Percentiles rank a stretch among this genome's conserved stretches.
Evolutionary conservation across 30 jellyfish, hydroid and myxozoan species (phyloP).

Genomic region (Hydractinia echinata): DNA sequence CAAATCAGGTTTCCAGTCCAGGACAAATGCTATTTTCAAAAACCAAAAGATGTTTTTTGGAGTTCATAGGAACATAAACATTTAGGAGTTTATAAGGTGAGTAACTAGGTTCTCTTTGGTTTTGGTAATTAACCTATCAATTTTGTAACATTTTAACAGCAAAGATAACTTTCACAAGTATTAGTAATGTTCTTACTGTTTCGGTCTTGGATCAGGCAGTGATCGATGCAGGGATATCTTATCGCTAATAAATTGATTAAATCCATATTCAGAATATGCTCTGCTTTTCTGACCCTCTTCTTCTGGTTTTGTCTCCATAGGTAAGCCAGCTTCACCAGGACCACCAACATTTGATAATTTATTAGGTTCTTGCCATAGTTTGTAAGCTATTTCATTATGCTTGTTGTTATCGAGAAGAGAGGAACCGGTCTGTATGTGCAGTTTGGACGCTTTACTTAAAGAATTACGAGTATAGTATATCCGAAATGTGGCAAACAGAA

Average conservation of each 20-base stretch:
- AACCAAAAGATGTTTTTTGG: too few relatives aligned
- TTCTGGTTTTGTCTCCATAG: constrained; percentile 60
- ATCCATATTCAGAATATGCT: constrained; percentile 93
- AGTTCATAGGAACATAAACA: background rate
- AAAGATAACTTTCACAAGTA: background rate
- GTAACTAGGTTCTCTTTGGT: too few relatives aligned
- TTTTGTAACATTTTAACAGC: too few relatives aligned
- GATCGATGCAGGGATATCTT: constrained; percentile 86
- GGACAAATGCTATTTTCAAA: too few relatives aligned
- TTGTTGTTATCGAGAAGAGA: too few relatives aligned
- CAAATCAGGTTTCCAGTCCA: too few relatives aligned
- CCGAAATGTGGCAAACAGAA: background rate
- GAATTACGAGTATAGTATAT: background rate
- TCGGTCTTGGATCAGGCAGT: constrained; percentile 77
- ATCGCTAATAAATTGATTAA: constrained; percentile 91
- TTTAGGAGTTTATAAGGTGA: too few relatives aligned
- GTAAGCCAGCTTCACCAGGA: constrained; percentile 91
- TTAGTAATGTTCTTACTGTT: constrained; percentile 45
- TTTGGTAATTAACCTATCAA: too few relatives aligned
- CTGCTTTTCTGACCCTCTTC: constrained; percentile 46
- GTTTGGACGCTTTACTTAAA: too few relatives aligned
- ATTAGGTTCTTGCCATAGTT: constrained; percentile 69
- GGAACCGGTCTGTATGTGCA: too few relatives aligned
- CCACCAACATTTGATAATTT: constrained; percentile 42
- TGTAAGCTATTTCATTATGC: background rate